Percentiles rank a stretch among this genome's conserved stretches.
These are phyloP conservation scores for Branchinecta lynchi DNA, from an alignment of 1,140 invertebrate species.

Conservation along the genomic window DNA sequence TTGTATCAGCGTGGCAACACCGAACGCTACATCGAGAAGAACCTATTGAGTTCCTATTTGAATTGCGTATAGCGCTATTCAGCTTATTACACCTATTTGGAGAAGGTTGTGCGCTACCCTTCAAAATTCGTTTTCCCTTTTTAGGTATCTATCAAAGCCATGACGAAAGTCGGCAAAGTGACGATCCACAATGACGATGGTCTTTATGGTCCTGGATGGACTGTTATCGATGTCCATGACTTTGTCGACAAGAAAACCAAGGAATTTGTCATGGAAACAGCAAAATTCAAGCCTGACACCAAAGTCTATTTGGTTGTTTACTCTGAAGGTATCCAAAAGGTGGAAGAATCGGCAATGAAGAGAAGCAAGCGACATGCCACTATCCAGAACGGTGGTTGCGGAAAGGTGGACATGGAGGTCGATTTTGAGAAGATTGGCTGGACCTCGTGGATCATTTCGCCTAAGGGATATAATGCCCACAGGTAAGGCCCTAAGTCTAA, in stretches of 20 bases:
- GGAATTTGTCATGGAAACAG: not conserved
- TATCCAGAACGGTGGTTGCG: conserved; percentile 19
- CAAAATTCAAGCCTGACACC: not conserved
- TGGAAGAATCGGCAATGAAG: too few relatives aligned
- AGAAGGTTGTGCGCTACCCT: too few relatives aligned
- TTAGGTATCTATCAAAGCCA: not conserved
- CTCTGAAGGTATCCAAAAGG: too few relatives aligned
- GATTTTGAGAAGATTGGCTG: conserved; percentile 39
- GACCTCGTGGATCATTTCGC: conserved; percentile 33
- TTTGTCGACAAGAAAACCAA: not conserved
- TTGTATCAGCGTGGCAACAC: too few relatives aligned
- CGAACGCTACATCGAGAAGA: too few relatives aligned
- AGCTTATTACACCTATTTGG: too few relatives aligned
- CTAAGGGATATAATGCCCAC: conserved; percentile 38
- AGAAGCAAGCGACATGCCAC: too few relatives aligned
- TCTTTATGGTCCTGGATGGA: not conserved
- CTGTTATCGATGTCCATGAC: not conserved
- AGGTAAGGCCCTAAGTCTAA: conserved; percentile 12
- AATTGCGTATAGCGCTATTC: too few relatives aligned
- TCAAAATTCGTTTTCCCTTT: not conserved
- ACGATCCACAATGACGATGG: not conserved
- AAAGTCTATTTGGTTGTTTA: not conserved
- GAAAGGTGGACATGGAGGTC: conserved; percentile 26
- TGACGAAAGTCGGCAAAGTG: not conserved
- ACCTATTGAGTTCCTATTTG: too few relatives aligned